Evolutionary conservation across 2,888 invertebrate genomes (phyloP).

Genomic region (Caenorhabditis sinica): DNA sequence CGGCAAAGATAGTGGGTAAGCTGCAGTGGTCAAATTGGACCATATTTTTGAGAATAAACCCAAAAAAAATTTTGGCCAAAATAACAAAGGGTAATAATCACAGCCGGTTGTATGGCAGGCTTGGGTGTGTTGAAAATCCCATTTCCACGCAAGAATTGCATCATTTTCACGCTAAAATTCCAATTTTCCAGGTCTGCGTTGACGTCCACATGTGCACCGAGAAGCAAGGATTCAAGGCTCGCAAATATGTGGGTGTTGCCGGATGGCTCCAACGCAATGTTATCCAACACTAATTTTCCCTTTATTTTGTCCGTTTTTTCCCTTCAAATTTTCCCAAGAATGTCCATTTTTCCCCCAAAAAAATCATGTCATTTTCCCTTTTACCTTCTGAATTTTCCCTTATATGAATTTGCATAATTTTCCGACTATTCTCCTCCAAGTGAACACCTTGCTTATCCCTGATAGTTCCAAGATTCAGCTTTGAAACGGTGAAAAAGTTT

Average conservation of each 20-base stretch:
- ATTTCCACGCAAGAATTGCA: background rate
- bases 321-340: background rate
- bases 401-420: slow-evolving; percentile 23
- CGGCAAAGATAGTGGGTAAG: too few relatives aligned
- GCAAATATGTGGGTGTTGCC: slow-evolving; percentile 64
- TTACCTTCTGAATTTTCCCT: background rate
- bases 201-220: slow-evolving; percentile 59
- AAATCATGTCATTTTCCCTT: background rate
- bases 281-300: slow-evolving; percentile 31
- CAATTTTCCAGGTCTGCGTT: slow-evolving; percentile 58
- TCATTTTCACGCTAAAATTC: background rate
- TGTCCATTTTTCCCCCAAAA: slow-evolving; percentile 18
- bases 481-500: background rate
- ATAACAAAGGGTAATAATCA: background rate
- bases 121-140: too few relatives aligned
- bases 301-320: slow-evolving; percentile 18
- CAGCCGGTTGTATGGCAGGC: too few relatives aligned
- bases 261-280: slow-evolving; percentile 64
- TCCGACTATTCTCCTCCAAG: background rate
- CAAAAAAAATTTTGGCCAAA: too few relatives aligned
- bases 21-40: too few relatives aligned
- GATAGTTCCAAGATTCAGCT: background rate
- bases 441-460: background rate
- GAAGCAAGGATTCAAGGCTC: slow-evolving; percentile 21
- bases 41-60: too few relatives aligned